A percentile compares a stretch with the other conserved stretches of the same genome.
Evolutionary conservation across 2,113 vertebrate species (phyloP).

Genomic region (Alligator sinensis): DNA sequence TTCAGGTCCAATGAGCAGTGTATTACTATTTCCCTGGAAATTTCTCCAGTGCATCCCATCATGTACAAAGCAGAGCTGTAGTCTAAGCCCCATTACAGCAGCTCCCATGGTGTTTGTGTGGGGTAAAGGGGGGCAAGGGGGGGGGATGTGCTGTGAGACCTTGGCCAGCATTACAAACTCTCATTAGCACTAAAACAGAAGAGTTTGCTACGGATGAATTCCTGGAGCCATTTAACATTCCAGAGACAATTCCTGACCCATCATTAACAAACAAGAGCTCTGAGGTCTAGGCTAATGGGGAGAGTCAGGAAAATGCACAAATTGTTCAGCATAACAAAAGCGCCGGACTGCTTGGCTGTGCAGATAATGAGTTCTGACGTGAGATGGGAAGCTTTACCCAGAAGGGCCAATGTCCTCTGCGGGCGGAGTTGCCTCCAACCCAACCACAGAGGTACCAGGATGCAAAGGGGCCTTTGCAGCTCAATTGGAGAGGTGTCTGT

Average conservation of each 20-base stretch:
- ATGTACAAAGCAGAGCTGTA: not conserved
- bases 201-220: not conserved
- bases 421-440: not conserved
- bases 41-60: not conserved
- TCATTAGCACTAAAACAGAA: not conserved
- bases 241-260: not conserved
- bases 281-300: not conserved
- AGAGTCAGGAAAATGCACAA: not conserved
- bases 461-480: not conserved
- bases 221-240: not conserved
- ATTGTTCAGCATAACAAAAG: not conserved
- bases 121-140: not conserved
- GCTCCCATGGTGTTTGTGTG: not conserved
- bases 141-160: not conserved
- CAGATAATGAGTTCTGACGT: not conserved
- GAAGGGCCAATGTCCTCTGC: too few relatives aligned
- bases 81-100: not conserved
- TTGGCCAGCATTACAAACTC: not conserved
- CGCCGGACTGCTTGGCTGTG: not conserved
- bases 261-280: not conserved
- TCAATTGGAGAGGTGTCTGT: not conserved
- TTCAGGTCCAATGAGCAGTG: not conserved
- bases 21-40: not conserved
- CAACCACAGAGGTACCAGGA: not conserved
- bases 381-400: too few relatives aligned